Evolutionary conservation across 2,888 invertebrate species (phyloP), one percentile per base, ranked within the genome.

Genomic region (Ernsta delagoae): DNA sequence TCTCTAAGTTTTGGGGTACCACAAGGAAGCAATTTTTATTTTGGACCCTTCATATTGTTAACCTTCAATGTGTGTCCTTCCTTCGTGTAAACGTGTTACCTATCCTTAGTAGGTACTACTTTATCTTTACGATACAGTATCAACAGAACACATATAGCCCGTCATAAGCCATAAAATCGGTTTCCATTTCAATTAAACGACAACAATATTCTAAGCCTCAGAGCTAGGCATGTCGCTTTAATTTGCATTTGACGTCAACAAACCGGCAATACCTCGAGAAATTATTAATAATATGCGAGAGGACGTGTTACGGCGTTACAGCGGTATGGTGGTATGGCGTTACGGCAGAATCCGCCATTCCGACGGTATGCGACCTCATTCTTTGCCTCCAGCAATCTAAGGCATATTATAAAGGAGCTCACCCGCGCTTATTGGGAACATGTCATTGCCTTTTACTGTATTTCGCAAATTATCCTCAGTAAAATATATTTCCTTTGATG

Each of bases 221-320:
- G 53, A 61, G 41, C 36, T 24, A 41, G 31, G 53, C 56, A 34
- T 24, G 45, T 43, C 16, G 45, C 36, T 48, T 45, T 67, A 67
- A 66, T 61, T 60, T 67, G 34, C 64, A 70, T 70, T 71, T 77
- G 73, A 74, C 73, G 67, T 75, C 64, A 73, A 62, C 73, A 70
- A 73, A 72, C 72, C 74, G 59, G 67, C 73, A 54, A 73, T 74
- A 72, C 70, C 71, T 66, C 62, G 66, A 67, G 71, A 76, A 74
- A 75, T 78, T 84, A 85, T 83, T 85, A 86, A 83, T 85, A 86
- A 84, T 83, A 82, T 73, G 72, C 76, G 77, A 57, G 66, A 31
- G 60, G 43, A 61, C 53, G 66, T 53, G 60, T 54, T 36, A 43
- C 41, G 41, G 53, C 59, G 65, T 48, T 41, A 66, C 41, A 56